Percentiles rank a stretch among this genome's conserved stretches.
phyloP scores from a whole-genome alignment of 1,140 invertebrate genomes.

The Camponotus floridanus region DNA sequence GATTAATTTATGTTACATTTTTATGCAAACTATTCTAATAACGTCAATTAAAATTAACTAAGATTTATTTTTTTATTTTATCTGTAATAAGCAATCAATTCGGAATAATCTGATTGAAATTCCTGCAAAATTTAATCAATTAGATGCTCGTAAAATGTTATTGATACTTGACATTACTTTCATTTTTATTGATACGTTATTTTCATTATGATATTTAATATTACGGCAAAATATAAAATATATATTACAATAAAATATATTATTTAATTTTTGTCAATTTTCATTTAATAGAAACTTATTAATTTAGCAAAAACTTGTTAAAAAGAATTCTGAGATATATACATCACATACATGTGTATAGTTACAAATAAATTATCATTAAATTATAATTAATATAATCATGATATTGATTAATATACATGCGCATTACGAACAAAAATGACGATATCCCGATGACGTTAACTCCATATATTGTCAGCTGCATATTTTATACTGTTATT shows the following conservation, averaged over 20 bases:
- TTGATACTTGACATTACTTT: neutral
- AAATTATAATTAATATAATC: neutral
- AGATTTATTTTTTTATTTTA: neutral
- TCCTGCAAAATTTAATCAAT: neutral
- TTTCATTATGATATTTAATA: slow-evolving; percentile 2
- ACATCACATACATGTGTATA: neutral
- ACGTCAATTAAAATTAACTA: neutral
- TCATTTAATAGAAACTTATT: neutral
- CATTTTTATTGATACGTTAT: neutral
- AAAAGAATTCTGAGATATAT: neutral
- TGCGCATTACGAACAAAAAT: slow-evolving; percentile 4
- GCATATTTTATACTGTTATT: slow-evolving; percentile 14
- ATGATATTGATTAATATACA: slow-evolving; percentile 20
- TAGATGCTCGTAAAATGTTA: neutral
- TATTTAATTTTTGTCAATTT: neutral
- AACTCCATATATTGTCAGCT: neutral
- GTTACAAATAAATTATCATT: slow-evolving; percentile 10
- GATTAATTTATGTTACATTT: slow-evolving; percentile 27
- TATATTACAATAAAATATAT: neutral
- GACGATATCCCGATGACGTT: neutral
- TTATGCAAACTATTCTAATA: neutral
- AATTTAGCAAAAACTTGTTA: neutral
- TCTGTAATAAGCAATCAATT: neutral
- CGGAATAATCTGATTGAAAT: neutral
- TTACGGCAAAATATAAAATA: neutral